These are phyloP conservation scores for Dicyrtomina minuta DNA, from an alignment of 2,888 invertebrate species.

Conservation along the genomic window DNA sequence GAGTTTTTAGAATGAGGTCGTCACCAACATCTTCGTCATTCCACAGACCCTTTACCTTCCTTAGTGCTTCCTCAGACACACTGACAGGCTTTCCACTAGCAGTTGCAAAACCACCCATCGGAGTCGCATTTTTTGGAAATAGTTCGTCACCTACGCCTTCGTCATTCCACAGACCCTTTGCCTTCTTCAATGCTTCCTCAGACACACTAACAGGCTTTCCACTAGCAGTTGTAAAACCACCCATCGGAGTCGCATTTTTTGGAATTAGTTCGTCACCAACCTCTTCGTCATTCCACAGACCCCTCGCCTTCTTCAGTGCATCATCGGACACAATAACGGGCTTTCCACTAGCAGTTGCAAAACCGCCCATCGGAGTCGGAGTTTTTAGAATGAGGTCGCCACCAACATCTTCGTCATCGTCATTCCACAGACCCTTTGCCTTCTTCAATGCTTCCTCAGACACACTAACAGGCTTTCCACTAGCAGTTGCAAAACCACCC, in stretches of 20 bases:
- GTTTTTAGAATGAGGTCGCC: neutral
- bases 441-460: conserved; percentile 41
- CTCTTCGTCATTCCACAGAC: conserved; percentile 52
- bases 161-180: neutral
- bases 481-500: conserved; percentile 6
- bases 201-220: conserved; percentile 10
- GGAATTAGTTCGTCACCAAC: neutral
- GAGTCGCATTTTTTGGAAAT: neutral
- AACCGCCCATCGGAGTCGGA: neutral
- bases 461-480: conserved; percentile 14
- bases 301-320: conserved; percentile 54
- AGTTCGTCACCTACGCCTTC: neutral
- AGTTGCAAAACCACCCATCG: neutral
- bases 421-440: conserved; percentile 55
- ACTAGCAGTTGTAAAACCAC: neutral
- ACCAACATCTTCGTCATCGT: conserved; percentile 24
- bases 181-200: neutral
- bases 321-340: conserved; percentile 2
- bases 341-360: conserved; percentile 12
- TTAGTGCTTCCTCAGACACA: conserved; percentile 25
- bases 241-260: neutral
- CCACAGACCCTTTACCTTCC: conserved; percentile 55
- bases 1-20: neutral
- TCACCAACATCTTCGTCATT: conserved; percentile 25
- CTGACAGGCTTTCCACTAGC: conserved; percentile 7